Conservation (phyloP, 2,797 vertebrate genomes). For the Eulemur rubriventer region DNA sequence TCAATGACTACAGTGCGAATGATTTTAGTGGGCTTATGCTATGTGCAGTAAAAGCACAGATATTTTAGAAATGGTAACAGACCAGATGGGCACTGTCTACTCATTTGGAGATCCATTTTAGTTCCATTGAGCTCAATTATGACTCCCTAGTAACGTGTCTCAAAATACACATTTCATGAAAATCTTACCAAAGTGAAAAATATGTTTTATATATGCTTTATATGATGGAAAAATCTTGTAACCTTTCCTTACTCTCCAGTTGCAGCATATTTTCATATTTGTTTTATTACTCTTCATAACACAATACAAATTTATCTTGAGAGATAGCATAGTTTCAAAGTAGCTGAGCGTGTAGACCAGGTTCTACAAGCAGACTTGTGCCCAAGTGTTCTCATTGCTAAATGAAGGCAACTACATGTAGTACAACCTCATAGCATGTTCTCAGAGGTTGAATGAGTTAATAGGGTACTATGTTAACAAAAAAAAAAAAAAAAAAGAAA, state of each 20-base stretch:
- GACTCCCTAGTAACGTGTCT: conserved; percentile 44
- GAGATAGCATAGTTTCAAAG: neutral
- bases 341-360: neutral
- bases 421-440: neutral
- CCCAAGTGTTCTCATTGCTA: neutral
- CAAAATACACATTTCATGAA: conserved; percentile 39
- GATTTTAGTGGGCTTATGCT: conserved; percentile 49
- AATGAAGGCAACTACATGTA: neutral
- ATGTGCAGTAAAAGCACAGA: conserved; percentile 25
- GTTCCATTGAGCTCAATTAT: conserved; percentile 54
- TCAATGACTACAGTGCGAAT: conserved; percentile 37
- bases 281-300: neutral
- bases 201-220: neutral
- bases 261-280: neutral
- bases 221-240: neutral
- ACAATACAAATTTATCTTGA: neutral
- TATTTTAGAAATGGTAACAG: conserved; percentile 58
- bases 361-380: neutral
- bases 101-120: conserved; percentile 53
- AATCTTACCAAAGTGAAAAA: conserved; percentile 38
- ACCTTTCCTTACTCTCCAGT: neutral
- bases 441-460: neutral
- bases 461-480: neutral
- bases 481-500: neutral
- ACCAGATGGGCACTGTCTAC: conserved; percentile 53